Evolutionary conservation across 1,140 invertebrate genomes (phyloP), one percentile per base, ranked within the genome.

Genomic region (Achroia grisella): DNA sequence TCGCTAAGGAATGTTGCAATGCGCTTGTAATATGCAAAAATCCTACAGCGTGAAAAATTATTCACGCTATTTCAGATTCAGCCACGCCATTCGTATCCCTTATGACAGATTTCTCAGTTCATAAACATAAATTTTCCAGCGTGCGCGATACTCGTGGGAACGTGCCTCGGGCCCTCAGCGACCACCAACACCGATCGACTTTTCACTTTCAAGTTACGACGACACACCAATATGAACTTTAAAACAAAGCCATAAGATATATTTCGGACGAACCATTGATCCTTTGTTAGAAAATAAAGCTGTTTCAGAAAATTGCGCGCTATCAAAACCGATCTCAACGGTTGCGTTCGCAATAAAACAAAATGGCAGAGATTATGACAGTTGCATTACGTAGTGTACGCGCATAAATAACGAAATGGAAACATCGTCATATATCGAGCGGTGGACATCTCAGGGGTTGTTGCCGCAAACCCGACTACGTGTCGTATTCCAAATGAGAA

Each of bases 31-130:
- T 34, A 57, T 49, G 52, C 58, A 53, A 67, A 61, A 71, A 48
- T 62, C 43, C 42, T 56, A 64, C 62, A 56, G 65, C 62, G 68
- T 78, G 72, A 77, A 84, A 79, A 80, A 82, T 80, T 80, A 81
- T 77, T 80, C 64, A 79, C 76, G 76, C 69, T 70, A 71, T 79
- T 79, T 81, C 80, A 74, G 68, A 64, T 76, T 67, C 59, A 71
- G 71, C 51, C 69, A 73, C 67, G 70, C 73, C 60, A 68, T 74
- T 58, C 72, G 65, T 76, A 84, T 84, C 67, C 65, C 64, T 84
- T 78, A 81, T 84, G 80, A 81, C 80, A 81, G 67, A 81, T 81
- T 81, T 79, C 80, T 80, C 71, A 78, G 76, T 80, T 72, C 74
- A 72, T 80, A 73, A 78, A 77, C 77, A 79, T 83, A 84, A 76